Evolutionary conservation across 2,797 vertebrate genomes (phyloP), one percentile per base, ranked within the genome.

Genomic region (Spondyliosoma cantharus): DNA sequence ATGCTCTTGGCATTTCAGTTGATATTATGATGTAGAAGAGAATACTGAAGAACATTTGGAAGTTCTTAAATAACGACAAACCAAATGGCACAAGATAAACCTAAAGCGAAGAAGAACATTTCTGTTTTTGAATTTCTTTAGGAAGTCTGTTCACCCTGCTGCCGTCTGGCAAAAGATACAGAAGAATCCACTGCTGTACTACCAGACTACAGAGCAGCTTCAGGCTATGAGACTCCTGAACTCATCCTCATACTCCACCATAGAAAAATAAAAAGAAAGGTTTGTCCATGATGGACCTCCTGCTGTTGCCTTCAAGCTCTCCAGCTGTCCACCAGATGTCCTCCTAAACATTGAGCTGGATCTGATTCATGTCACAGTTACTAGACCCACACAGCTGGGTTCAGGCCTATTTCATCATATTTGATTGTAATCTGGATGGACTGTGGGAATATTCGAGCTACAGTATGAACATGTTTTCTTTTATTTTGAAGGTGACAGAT

Each of bases 261-360:
- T 37, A 37, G 37, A 37, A 3, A 37, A 11, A 37, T 37, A 37
- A 25, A 50, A 4, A 22, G 19, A 42, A 29, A 19, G 42, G 37
- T 46, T 32, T 37, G 27, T 32, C 20, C 17, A 5, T 29, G 24
- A 46, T 3, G 19, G 7, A 22, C 4, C 25, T 37, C 15, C 24
- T 8, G 13, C n/a, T 22, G 20, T 20, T 13, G 3, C 17, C 24
- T 29, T 61, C 42, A 1, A 61, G 29, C 32, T 6, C 2, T 78
- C 45, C 22, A 37, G 60, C 14, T 59, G 60, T 54, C 66, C 72
- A 59, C 32, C 46, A 75, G 62, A 43, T 48, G 64, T 50, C 71
- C 64, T 52, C 64, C 71, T 72, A 3, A 25, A 60, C 75, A 64
- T 19, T 11, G 20, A 46, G 25, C 50, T 1, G 25, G 25, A 62